A percentile compares a stretch with the other conserved stretches of the same genome.
Conservation (phyloP, 1,140 invertebrate genomes). For the Neelides sp. region DNA sequence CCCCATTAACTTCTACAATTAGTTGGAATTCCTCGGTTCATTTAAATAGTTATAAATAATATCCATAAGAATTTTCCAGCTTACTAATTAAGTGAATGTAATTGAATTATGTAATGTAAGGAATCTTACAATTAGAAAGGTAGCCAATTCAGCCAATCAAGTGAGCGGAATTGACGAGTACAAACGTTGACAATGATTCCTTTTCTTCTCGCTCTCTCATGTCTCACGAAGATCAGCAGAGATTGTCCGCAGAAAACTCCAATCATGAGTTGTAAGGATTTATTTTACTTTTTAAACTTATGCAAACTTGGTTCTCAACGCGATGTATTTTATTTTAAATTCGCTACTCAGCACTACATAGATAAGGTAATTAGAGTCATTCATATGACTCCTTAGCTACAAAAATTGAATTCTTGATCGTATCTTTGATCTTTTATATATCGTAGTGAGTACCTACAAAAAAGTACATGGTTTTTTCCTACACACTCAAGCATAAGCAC, state of each 20-base stretch:
- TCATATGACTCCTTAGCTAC: too few species aligned
- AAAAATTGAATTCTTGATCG: too few species aligned
- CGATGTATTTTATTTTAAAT: too few species aligned
- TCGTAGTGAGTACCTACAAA: too few species aligned
- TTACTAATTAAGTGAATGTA: background rate
- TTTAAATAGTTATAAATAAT: background rate
- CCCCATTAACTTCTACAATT: background rate
- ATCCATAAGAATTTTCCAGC: background rate
- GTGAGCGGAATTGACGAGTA: background rate
- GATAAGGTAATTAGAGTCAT: background rate
- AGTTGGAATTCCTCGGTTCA: background rate
- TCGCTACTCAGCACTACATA: too few species aligned
- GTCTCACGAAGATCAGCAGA: conserved; percentile 21
- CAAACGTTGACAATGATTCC: conserved; percentile 19
- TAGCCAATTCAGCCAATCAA: background rate
- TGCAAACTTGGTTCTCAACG: too few species aligned
- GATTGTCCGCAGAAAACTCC: conserved; percentile 14
- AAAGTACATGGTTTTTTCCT: too few species aligned
- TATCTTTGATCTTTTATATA: too few species aligned
- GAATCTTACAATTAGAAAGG: background rate
- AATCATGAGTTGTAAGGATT: conserved; percentile 23
- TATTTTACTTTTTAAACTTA: too few species aligned
- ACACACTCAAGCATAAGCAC: too few species aligned
- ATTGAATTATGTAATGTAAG: background rate
- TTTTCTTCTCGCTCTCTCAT: conserved; percentile 21